phyloP scores from a whole-genome alignment of 2,797 vertebrate genomes.

The Lophius americanus region DNA sequence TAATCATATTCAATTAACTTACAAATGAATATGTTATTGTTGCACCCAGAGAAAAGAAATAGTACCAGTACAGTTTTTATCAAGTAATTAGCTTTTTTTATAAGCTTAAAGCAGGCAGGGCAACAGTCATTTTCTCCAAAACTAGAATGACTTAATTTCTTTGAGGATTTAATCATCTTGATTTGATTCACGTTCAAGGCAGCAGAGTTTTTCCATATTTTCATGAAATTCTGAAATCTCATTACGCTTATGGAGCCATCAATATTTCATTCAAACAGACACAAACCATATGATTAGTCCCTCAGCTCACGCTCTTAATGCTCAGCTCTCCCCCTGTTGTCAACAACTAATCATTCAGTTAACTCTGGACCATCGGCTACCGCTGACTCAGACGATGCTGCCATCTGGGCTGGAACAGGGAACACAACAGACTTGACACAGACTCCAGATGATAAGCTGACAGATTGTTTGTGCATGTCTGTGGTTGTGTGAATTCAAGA shows the following conservation, averaged over 20 bases:
- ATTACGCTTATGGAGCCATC: slow-evolving; percentile 8
- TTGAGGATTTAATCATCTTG: not conserved
- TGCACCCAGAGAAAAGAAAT: not conserved
- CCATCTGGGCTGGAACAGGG: slow-evolving; percentile 74
- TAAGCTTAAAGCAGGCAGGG: too few species aligned
- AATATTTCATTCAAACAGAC: slow-evolving; percentile 17
- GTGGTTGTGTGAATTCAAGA: not conserved
- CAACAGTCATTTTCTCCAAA: not conserved
- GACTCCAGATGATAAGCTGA: slow-evolving; percentile 42
- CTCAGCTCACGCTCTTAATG: slow-evolving; percentile 8
- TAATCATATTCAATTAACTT: not conserved
- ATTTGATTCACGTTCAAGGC: not conserved
- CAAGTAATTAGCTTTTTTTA: too few species aligned
- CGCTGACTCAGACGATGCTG: slow-evolving; percentile 66
- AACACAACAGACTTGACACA: slow-evolving; percentile 54
- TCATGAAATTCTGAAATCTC: not conserved
- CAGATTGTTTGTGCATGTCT: slow-evolving; percentile 32
- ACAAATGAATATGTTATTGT: not conserved
- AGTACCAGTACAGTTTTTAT: too few species aligned
- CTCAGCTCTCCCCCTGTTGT: slow-evolving; percentile 37
- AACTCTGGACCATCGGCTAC: slow-evolving; percentile 35
- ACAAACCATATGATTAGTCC: slow-evolving; percentile 4
- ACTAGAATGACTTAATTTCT: not conserved
- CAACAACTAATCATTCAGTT: slow-evolving; percentile 50
- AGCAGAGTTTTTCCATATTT: not conserved